A percentile compares a stretch with the other conserved stretches of the same genome.
Evolutionary conservation across 1,140 invertebrate genomes (phyloP).

Genomic region (Ostrea denselamellosa): DNA sequence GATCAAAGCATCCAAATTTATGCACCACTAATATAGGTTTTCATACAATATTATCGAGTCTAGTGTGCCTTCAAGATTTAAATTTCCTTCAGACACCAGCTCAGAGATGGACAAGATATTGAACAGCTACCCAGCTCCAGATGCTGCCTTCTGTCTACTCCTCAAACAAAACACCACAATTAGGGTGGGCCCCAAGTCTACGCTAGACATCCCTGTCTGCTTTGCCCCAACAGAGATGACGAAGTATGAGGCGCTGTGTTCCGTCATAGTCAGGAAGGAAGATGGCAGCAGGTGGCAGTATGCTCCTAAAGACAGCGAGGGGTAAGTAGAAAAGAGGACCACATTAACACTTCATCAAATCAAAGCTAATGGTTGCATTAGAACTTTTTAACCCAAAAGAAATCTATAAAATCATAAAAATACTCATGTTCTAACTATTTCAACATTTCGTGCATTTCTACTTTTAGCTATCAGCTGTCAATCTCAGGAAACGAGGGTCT

Average conservation of each 20-base stretch:
- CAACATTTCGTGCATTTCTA: conserved; percentile 9
- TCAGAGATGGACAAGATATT: conserved; percentile 54
- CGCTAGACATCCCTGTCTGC: conserved; percentile 77
- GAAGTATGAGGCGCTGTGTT: conserved; percentile 73
- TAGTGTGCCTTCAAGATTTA: no score
- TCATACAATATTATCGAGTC: no score
- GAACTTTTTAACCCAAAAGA: no score
- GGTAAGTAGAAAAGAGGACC: conserved; percentile 54
- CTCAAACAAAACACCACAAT: conserved; percentile 72
- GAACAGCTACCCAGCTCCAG: conserved; percentile 45
- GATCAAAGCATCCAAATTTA: no score
- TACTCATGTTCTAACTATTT: neutral
- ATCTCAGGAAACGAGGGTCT: conserved; percentile 62
- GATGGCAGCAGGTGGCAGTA: conserved; percentile 72
- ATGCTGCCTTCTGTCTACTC: conserved; percentile 75
- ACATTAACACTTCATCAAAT: neutral
- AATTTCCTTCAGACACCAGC: conserved; percentile 55
- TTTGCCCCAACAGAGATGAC: conserved; percentile 77
- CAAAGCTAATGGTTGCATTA: no score
- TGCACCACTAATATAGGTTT: no score
- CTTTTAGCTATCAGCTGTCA: conserved; percentile 61
- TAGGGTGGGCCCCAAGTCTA: conserved; percentile 75
- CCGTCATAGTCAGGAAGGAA: conserved; percentile 70
- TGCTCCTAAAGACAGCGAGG: conserved; percentile 62
- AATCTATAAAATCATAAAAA: no score